These are phyloP conservation scores for Danio aesculapii DNA, from an alignment of 2,797 vertebrate species.

Conservation along the genomic window DNA sequence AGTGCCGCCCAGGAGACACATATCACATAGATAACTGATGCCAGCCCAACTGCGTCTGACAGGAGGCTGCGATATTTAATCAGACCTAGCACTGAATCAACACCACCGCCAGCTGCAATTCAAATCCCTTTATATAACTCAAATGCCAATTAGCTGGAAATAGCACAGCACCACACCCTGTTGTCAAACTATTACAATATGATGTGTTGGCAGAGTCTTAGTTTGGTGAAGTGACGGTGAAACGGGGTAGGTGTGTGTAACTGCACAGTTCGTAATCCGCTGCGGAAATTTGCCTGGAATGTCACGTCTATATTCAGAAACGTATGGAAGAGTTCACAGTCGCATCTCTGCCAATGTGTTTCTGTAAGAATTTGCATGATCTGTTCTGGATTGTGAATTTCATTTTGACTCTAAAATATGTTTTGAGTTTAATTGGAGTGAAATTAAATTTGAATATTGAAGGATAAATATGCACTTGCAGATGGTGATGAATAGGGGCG, in stretches of 20 bases:
- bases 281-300: slow-evolving; percentile 3
- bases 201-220: slow-evolving; percentile 44
- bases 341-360: slow-evolving; percentile 65
- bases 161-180: slow-evolving; percentile 67
- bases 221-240: slow-evolving; percentile 33
- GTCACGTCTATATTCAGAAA: slow-evolving; percentile 5
- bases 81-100: slow-evolving; percentile 79
- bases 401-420: neutral
- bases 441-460: neutral
- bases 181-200: slow-evolving; percentile 64
- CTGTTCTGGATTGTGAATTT: slow-evolving; percentile 63
- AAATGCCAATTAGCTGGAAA: slow-evolving; percentile 76
- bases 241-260: slow-evolving; percentile 12
- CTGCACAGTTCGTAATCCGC: neutral
- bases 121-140: slow-evolving; percentile 75
- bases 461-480: neutral
- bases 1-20: slow-evolving; percentile 75
- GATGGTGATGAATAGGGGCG: neutral
- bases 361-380: slow-evolving; percentile 68
- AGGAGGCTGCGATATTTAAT: slow-evolving; percentile 83
- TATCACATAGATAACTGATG: slow-evolving; percentile 77
- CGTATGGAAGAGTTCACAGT: slow-evolving; percentile 56
- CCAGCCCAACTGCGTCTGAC: slow-evolving; percentile 82
- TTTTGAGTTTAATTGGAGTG: neutral
- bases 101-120: slow-evolving; percentile 82